These are phyloP conservation scores for Phyllostomus hastatus DNA, from an alignment of 2,113 vertebrate genomes.

Conservation along the genomic window DNA sequence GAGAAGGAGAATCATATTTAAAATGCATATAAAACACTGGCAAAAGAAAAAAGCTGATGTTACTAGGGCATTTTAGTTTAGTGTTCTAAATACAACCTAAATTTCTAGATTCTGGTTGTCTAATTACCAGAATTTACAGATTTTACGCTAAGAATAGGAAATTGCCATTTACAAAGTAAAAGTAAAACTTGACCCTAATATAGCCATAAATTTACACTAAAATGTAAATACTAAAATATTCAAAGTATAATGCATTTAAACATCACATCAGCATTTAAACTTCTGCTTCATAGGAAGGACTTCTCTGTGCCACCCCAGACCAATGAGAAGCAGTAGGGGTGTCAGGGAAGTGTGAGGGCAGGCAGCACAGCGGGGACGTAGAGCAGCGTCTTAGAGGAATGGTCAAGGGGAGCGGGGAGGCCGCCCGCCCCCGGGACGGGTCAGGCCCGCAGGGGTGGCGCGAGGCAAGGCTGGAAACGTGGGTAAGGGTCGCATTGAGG, in stretches of 20 bases:
- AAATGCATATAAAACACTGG: constrained; percentile 22
- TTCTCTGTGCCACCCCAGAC: not conserved
- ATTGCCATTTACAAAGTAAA: not conserved
- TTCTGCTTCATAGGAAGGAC: not conserved
- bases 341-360: not conserved
- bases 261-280: not conserved
- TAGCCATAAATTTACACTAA: not conserved
- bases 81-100: not conserved
- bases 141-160: not conserved
- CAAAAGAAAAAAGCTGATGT: constrained; percentile 15
- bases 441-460: not conserved
- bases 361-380: not conserved
- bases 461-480: not conserved
- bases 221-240: not conserved
- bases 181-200: not conserved
- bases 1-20: not conserved
- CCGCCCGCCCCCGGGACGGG: not conserved
- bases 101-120: not conserved
- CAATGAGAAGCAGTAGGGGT: not conserved
- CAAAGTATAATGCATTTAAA: not conserved
- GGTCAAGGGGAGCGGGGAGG: not conserved
- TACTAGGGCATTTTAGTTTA: not conserved
- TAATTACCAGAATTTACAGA: not conserved
- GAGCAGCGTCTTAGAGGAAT: not conserved
- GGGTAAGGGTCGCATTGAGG: not conserved